Evolutionary conservation across 1,140 invertebrate species (phyloP), one percentile per base, ranked within the genome.

Genomic region (Trypoxylus dichotomus): DNA sequence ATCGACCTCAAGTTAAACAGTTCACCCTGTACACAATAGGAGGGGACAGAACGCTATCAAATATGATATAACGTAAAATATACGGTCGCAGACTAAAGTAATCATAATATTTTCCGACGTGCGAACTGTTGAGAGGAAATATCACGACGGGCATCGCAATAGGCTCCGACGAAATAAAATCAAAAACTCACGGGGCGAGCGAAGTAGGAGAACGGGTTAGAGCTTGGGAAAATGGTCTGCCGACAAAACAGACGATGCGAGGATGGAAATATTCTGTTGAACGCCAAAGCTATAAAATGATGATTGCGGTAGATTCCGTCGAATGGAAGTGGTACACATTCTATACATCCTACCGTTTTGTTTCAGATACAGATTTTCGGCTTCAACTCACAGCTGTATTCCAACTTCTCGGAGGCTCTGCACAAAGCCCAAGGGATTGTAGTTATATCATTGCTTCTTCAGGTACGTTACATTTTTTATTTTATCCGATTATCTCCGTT

Each of bases 371-470:
- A 97, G 90, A 95, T 97, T 89, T 95, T 96, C 87, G 95, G 95
- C 82, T 97, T 96, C 91, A 97, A 97, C 89, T 95, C 94, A 77
- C 94, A 97, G 86, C 90, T 97, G 75, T 97, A 97, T 88, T 92
- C 93, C 82, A 97, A 97, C 89, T 95, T 96, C 88, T 94, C 94
- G 47, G 95, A 96, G 86, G 95, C 96, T 75, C 87, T 95, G 78
- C 93, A 95, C 85, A 92, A 93, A 87, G 94, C 95, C 77, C 95
- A 97, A 87, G 96, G 96, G 80, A 93, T 97, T 82, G 94, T 96
- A 72, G 95, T 93, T 43, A 91, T 97, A 82, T 95, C 95, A 74
- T 89, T 97, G 79, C 90, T 97, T 74, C 88, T 97, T 80, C 95
- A 96, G 92, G 95, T 97, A 90, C 79, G 80, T 80, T 74, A 74